Evolutionary conservation across 1,140 invertebrate genomes (phyloP).

Genomic region (Tetragnatha versicolor): DNA sequence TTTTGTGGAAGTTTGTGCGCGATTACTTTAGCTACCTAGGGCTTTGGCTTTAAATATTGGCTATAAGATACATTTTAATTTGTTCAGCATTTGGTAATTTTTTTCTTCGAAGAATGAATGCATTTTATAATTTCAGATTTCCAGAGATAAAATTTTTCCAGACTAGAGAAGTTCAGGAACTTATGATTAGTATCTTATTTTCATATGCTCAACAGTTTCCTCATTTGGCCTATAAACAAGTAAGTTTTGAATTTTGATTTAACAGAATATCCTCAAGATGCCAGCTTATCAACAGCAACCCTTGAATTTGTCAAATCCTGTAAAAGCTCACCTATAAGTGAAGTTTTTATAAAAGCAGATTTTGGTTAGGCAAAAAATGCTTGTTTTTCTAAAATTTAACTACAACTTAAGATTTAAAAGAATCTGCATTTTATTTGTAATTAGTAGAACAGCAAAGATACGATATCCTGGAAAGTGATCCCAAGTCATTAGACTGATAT

Average conservation of each 20-base stretch:
- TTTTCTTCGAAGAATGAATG: slow-evolving; percentile 51
- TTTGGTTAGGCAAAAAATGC: too few relatives aligned
- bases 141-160: slow-evolving; percentile 81
- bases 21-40: neutral
- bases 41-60: neutral
- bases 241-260: slow-evolving; percentile 57
- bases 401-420: too few relatives aligned
- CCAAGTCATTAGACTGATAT: too few relatives aligned
- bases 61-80: neutral
- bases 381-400: too few relatives aligned
- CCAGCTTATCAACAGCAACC: too few relatives aligned
- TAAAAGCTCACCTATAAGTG: too few relatives aligned
- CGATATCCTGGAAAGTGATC: too few relatives aligned
- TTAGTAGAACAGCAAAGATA: too few relatives aligned
- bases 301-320: too few relatives aligned
- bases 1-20: neutral
- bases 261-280: too few relatives aligned
- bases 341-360: too few relatives aligned
- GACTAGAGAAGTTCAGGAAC: slow-evolving; percentile 71
- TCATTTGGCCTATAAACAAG: slow-evolving; percentile 77
- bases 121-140: slow-evolving; percentile 65
- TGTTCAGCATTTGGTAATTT: neutral
- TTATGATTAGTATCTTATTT: slow-evolving; percentile 77
- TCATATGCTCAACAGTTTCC: slow-evolving; percentile 77
- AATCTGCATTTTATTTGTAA: too few relatives aligned